Base-by-base conservation (phyloP, 1,140 invertebrate species). In the Ruditapes philippinarum region DNA sequence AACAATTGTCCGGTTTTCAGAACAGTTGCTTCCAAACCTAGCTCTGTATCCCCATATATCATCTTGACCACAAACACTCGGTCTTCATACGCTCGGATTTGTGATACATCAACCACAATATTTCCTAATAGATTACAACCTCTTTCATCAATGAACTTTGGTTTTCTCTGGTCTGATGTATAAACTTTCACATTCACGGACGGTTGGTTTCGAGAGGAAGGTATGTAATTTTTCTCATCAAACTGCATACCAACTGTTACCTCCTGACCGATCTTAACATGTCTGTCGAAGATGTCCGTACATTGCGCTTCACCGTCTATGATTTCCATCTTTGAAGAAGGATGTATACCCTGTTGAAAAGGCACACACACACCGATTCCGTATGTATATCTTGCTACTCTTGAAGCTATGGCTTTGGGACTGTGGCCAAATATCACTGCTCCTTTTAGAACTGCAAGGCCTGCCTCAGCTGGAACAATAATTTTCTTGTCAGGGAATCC, bases 371-470 rank as follows among this genome's bases (percentile, higher is more conserved):
- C 82, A 2, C 73, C 62, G 11, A 92, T 57, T 7, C 91, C 91
- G 31, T 93, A 93, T 4, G 92, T 93, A 74, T 74, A 89, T 60
- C 89, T 90, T 40, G 88, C 76, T 2, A 93, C 86, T 79, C 92
- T 80, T 0, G 90, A 65, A 22, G 65, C 36, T 40, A 93, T 92
- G 0, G 89, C 84, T 1, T 54, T 45, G 0, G 92, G 91, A 22
- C 90, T 81, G 33, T 93, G 92, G 0, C 91, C 92, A 81, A 90
- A 93, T 73, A 93, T 74, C 0, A 92, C 92, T 3, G 92, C 92
- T 17, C 92, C 92, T 84, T 92, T 93, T 25, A 93, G 28, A 14
- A 92, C 92, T 31, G 92, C 84, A 11, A 92, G 54, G 0, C 86
- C 79, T n/a, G 91, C 83, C 0, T 93, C 92, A 17, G 38, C 54